phyloP scores from a whole-genome alignment of 2,113 vertebrate genomes.

The Syngnathus typhle region DNA sequence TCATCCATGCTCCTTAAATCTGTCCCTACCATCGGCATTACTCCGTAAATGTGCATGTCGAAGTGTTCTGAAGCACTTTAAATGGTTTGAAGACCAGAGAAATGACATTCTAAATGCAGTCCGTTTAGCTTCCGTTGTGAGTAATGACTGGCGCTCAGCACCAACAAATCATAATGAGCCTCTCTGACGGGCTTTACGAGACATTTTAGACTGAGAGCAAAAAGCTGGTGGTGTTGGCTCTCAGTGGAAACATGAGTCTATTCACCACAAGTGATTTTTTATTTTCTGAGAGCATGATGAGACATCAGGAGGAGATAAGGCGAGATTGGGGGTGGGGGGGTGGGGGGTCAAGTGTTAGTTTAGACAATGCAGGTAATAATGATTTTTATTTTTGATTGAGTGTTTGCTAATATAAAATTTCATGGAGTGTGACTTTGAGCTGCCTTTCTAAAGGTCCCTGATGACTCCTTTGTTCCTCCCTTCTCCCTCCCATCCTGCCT shows the following conservation, averaged over 20 bases:
- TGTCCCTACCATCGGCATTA: neutral
- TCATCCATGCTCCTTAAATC: neutral
- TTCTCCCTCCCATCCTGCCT: slow-evolving; percentile 21
- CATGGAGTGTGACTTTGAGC: slow-evolving; percentile 44
- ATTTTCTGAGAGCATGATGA: slow-evolving; percentile 28
- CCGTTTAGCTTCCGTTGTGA: slow-evolving; percentile 24
- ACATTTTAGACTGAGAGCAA: slow-evolving; percentile 39
- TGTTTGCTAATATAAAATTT: slow-evolving; percentile 19
- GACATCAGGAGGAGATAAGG: neutral
- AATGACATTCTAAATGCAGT: neutral
- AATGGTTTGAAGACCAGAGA: neutral
- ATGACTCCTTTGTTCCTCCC: slow-evolving; percentile 56
- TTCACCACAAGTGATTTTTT: slow-evolving; percentile 40
- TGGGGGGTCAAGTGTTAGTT: neutral
- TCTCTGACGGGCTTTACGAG: slow-evolving; percentile 50
- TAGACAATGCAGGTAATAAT: slow-evolving; percentile 21
- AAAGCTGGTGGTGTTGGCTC: slow-evolving; percentile 35
- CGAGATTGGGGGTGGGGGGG: too few relatives aligned
- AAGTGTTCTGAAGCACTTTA: neutral
- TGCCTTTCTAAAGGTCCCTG: slow-evolving; percentile 39
- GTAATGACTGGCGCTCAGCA: slow-evolving; percentile 38
- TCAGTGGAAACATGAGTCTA: slow-evolving; percentile 43
- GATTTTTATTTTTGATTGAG: slow-evolving; percentile 23
- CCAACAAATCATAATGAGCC: slow-evolving; percentile 55
- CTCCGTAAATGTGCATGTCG: neutral